Base-by-base conservation (phyloP, 2,888 invertebrate species). In the Plebejus anna region DNA sequence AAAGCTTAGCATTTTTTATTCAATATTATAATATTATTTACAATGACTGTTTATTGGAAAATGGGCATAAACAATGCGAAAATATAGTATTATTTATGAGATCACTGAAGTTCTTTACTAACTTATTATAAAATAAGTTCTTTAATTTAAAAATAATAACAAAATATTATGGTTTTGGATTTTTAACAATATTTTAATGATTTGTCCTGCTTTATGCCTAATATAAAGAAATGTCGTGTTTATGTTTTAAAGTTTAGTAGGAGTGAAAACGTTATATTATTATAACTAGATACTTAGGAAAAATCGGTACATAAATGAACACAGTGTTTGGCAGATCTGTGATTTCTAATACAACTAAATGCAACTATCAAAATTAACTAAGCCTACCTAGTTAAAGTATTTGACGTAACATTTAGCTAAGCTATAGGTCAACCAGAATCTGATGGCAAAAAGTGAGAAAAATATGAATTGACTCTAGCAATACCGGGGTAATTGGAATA, bases 251-350 rank as follows among this genome's bases (percentile, higher is more conserved):
- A 61, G 61, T 61, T 22, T 28, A 22, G 61, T 61, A 28, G 22
- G 22, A 61, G 42, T 55, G 6, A 42, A 57, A 51, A 72, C 72
- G 1, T 55, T 36, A 73, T 32, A 47, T 55, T 32, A 28, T 55
- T 16, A 13, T 42, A 72, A 72, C 72, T 72, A 71, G 75, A 59
- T 11, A 51, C 47, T 47, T 36, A 73, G 73, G 73, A 51, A 55
- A 73, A 73, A 32, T 73, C 42, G 55, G 36, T 55, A 73, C 55
- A 16, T 72, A 72, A 22, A 75, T 89, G 89, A 91, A 90, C 90
- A 91, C 90, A 89, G 85, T 85, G 80, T 79, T 84, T 84, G 87
- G 87, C 88, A 87, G 85, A 85, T 88, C 87, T 89, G 88, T 89
- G 89, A 87, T 82, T 82, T 80, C 38, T 83, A 79, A 79, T 79